Percentiles rank a stretch among this genome's conserved stretches.
These are phyloP conservation scores for Acrocera orbiculus DNA, from an alignment of 2,888 invertebrate species.

Conservation along the genomic window DNA sequence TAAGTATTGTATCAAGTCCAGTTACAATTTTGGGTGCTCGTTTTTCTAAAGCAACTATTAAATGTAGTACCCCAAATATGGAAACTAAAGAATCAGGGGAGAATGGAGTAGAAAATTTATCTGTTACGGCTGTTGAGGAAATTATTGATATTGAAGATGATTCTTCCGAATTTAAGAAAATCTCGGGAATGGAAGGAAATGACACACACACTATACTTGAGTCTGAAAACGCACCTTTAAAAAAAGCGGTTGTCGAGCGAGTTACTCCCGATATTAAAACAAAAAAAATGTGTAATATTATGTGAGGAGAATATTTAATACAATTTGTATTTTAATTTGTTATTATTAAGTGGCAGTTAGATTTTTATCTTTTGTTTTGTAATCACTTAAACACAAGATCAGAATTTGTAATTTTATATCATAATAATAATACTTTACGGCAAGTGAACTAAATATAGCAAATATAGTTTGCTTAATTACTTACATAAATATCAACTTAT, in stretches of 20 bases:
- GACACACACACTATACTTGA: background rate
- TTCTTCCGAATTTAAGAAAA: background rate
- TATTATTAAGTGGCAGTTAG: background rate
- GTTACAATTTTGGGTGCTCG: conserved; percentile 23
- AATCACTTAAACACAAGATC: too few relatives aligned
- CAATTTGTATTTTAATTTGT: background rate
- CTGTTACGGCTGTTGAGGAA: background rate
- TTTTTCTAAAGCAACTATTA: conserved; percentile 22
- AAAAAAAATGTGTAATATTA: background rate
- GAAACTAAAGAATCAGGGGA: too few relatives aligned
- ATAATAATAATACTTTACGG: too few relatives aligned
- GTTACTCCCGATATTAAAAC: too few relatives aligned
- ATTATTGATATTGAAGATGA: background rate
- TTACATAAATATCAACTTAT: too few relatives aligned
- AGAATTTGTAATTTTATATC: too few relatives aligned
- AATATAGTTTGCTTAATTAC: too few relatives aligned
- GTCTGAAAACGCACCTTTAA: background rate
- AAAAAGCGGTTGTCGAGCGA: background rate
- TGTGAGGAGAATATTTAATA: background rate
- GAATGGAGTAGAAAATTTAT: too few relatives aligned
- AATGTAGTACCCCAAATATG: conserved; percentile 21
- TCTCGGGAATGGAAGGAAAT: background rate
- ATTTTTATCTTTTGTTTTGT: background rate
- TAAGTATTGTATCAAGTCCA: conserved; percentile 23
- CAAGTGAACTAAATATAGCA: too few relatives aligned